Evolutionary conservation across 2,113 vertebrate genomes (phyloP).

Genomic region (Gavialis gangeticus): DNA sequence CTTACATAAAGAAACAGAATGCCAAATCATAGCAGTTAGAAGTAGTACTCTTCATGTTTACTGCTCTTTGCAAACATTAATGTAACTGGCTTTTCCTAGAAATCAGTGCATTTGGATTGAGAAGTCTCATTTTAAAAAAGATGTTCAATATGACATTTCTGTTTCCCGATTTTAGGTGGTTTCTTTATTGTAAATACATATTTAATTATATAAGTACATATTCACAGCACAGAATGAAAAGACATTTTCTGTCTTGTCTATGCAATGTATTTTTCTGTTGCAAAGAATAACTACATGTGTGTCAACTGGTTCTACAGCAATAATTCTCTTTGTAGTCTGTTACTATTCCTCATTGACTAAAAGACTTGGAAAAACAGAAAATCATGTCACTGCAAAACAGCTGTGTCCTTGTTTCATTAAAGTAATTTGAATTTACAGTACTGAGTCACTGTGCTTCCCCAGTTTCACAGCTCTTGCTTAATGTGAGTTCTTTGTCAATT

Average conservation of each 20-base stretch:
- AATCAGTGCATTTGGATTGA: not conserved
- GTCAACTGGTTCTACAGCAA: not conserved
- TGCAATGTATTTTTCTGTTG: not conserved
- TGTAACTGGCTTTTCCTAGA: not conserved
- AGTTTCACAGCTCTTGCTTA: not conserved
- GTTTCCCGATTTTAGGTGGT: not conserved
- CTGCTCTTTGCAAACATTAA: not conserved
- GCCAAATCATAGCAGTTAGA: not conserved
- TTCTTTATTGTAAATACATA: not conserved
- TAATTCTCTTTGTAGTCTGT: rapidly evolving
- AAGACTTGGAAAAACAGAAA: not conserved
- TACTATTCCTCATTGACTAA: not conserved
- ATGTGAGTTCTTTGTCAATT: not conserved
- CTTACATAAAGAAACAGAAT: not conserved
- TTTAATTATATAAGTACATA: not conserved
- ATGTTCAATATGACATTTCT: not conserved
- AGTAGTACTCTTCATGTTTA: not conserved
- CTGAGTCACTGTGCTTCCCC: not conserved
- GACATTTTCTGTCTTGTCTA: not conserved
- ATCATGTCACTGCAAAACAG: not conserved
- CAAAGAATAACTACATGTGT: not conserved
- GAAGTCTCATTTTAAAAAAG: not conserved
- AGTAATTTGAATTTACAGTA: not conserved
- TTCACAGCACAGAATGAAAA: not conserved
- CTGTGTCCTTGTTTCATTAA: rapidly evolving